Conservation (phyloP, 2,888 invertebrate genomes). For the Hybos culiciformis region DNA sequence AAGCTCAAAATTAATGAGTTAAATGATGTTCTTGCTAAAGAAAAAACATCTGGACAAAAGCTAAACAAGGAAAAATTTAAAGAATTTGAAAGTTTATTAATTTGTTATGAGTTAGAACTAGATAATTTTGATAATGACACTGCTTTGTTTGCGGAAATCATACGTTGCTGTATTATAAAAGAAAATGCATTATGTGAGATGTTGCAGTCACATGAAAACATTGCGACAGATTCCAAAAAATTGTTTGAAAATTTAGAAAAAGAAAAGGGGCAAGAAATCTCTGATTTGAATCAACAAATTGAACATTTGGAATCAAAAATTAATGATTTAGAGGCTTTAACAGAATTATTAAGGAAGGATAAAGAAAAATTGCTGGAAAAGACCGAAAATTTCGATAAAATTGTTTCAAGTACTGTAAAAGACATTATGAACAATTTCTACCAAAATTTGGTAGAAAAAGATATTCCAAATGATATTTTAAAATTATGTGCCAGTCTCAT, state of each 20-base stretch:
- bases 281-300: not conserved
- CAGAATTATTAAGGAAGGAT: not conserved
- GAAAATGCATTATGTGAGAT: constrained; percentile 7
- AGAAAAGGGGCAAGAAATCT: constrained; percentile 1
- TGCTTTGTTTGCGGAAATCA: not conserved
- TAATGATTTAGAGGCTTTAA: not conserved
- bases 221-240: not conserved
- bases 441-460: constrained; percentile 16
- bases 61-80: not conserved
- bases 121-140: not conserved
- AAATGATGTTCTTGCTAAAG: no score
- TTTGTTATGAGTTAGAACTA: not conserved
- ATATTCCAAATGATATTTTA: constrained; percentile 17
- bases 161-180: not conserved
- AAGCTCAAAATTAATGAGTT: constrained; percentile 18
- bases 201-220: constrained; percentile 5
- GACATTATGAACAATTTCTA: constrained; percentile 25
- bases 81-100: constrained; percentile 2
- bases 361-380: not conserved
- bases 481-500: constrained; percentile 20
- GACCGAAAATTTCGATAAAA: constrained; percentile 2
- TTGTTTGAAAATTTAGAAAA: not conserved
- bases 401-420: constrained; percentile 14
- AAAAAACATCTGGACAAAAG: not conserved
- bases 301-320: not conserved